A percentile compares a stretch with the other conserved stretches of the same genome.
These are phyloP conservation scores for Anoura caudifer DNA, from an alignment of 2,113 vertebrate species.

Conservation along the genomic window DNA sequence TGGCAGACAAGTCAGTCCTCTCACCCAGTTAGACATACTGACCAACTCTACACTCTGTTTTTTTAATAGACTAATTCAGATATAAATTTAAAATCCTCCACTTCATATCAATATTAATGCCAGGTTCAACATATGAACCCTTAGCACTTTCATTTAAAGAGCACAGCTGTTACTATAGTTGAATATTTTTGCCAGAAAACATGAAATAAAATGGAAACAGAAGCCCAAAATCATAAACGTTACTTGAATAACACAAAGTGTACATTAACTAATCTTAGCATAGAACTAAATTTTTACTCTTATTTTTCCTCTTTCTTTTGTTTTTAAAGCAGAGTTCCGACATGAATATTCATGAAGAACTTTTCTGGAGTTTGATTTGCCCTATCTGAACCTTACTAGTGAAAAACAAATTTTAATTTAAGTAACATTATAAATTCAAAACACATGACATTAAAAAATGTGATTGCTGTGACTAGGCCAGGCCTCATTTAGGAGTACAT, in stretches of 20 bases:
- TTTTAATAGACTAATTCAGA: not conserved
- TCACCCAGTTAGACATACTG: not conserved
- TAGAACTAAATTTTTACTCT: not conserved
- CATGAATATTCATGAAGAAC: conserved; percentile 27
- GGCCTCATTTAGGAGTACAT: not conserved
- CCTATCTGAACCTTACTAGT: not conserved
- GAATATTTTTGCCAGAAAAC: conserved; percentile 47
- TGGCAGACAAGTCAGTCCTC: not conserved
- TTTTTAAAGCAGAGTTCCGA: not conserved
- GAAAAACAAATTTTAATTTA: not conserved
- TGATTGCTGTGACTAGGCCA: not conserved
- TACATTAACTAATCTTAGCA: conserved; percentile 13
- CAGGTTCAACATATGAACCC: conserved; percentile 28
- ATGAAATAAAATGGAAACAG: conserved; percentile 54
- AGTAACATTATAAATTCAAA: not conserved
- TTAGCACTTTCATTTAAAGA: conserved; percentile 22
- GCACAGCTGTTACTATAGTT: conserved; percentile 27
- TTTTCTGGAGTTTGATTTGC: not conserved
- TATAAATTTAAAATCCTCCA: not conserved
- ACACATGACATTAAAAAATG: not conserved
- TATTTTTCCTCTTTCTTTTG: not conserved
- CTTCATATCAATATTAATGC: not conserved
- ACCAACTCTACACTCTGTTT: not conserved
- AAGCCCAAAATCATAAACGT: conserved; percentile 29
- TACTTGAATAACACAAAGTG: conserved; percentile 21